Conservation (phyloP, 2,888 invertebrate species). For the Aspidiotus destructor region DNA sequence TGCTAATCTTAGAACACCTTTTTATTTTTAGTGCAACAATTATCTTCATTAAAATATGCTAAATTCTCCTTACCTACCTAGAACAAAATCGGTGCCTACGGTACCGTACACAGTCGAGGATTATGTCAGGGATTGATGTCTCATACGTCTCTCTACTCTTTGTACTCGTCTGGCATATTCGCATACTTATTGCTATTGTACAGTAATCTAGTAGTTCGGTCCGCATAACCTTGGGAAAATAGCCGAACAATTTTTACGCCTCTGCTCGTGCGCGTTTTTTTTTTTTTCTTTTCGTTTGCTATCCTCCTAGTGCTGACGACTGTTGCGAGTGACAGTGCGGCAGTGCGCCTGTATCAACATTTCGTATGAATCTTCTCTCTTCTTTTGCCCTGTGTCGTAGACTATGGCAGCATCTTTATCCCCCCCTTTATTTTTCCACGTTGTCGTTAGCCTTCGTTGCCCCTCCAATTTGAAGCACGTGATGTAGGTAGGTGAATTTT, state of each 20-base stretch:
- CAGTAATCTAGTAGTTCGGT: background rate
- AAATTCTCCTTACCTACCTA: too few species aligned
- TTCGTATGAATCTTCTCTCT: too few species aligned
- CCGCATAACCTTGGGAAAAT: background rate
- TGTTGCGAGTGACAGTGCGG: background rate
- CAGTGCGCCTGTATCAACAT: background rate
- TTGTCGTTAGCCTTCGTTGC: slow-evolving; percentile 8
- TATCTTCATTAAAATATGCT: too few species aligned
- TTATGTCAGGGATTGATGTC: too few species aligned
- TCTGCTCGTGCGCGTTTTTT: background rate
- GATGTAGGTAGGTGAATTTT: slow-evolving; percentile 7
- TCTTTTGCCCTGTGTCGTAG: too few species aligned
- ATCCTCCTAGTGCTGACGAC: background rate
- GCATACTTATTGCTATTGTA: too few species aligned
- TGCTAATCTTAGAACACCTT: too few species aligned
- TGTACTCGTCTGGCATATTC: too few species aligned
- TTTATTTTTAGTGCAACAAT: too few species aligned
- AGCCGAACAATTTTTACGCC: background rate
- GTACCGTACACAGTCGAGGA: too few species aligned
- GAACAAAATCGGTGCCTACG: too few species aligned
- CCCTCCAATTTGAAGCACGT: background rate
- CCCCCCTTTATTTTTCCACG: slow-evolving; percentile 28
- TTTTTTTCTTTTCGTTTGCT: background rate
- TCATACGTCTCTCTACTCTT: too few species aligned
- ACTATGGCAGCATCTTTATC: slow-evolving; percentile 2